Percentiles rank a stretch among this genome's conserved stretches.
Evolutionary conservation across 2,113 vertebrate species (phyloP).

Genomic region (Charina bottae): DNA sequence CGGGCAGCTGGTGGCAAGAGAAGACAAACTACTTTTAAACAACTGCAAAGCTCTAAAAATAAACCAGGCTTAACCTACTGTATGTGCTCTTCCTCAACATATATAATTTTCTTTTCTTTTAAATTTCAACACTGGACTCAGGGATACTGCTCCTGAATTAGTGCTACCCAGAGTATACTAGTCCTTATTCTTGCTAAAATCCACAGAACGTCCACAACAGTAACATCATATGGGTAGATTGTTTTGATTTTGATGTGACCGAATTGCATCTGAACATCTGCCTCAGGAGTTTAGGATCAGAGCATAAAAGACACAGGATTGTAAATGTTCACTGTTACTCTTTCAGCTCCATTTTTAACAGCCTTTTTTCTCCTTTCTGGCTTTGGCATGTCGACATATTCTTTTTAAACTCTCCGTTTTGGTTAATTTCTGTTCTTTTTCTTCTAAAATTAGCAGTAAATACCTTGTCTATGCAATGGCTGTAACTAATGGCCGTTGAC

Average conservation of each 20-base stretch:
- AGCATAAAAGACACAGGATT: neutral
- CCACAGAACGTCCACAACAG: no score
- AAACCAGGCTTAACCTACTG: no score
- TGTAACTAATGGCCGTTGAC: neutral
- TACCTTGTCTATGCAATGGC: neutral
- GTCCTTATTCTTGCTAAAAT: neutral
- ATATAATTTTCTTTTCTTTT: neutral
- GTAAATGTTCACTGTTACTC: no score
- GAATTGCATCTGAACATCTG: neutral
- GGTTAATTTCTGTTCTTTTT: neutral
- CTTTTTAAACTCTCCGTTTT: neutral
- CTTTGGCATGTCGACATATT: neutral
- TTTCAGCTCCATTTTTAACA: neutral
- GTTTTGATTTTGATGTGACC: neutral
- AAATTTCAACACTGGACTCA: neutral
- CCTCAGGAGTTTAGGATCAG: neutral
- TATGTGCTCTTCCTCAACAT: no score
- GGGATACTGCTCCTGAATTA: neutral
- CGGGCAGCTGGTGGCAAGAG: neutral
- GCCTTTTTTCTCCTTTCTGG: neutral
- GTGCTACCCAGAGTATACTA: neutral
- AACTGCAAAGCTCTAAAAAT: neutral
- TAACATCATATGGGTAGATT: neutral
- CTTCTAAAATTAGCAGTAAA: conserved; percentile 1
- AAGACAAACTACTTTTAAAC: neutral